Percentiles rank a stretch among this genome's conserved stretches.
These are phyloP conservation scores for Nomada lathburiana DNA, from an alignment of 2,888 invertebrate species.

Conservation along the genomic window DNA sequence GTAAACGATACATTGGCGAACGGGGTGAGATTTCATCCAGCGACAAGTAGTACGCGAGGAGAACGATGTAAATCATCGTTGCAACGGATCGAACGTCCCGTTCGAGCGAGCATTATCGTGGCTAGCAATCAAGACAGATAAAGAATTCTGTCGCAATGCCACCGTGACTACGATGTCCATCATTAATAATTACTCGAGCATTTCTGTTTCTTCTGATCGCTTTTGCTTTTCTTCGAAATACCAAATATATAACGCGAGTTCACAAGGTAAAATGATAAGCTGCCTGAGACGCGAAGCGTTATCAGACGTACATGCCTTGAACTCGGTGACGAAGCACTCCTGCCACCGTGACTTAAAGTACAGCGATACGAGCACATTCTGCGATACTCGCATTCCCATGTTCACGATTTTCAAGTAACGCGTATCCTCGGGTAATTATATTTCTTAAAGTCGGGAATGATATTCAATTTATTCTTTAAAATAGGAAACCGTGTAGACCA, in stretches of 20 bases:
- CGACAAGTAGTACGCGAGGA: constrained; percentile 1
- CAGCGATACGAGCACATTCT: constrained; percentile 25
- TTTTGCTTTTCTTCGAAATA: constrained; percentile 15
- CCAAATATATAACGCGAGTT: constrained; percentile 19
- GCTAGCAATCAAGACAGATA: constrained; percentile 43
- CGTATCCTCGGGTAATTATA: background rate
- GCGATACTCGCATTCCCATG: constrained; percentile 9
- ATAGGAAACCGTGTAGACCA: too few species aligned
- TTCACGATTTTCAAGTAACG: background rate
- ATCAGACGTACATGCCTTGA: constrained; percentile 48
- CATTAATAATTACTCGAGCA: constrained; percentile 28
- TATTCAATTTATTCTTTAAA: too few species aligned
- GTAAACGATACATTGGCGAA: constrained; percentile 51
- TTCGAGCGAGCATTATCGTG: constrained; percentile 21
- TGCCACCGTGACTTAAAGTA: constrained; percentile 22
- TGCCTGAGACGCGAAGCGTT: constrained; percentile 30
- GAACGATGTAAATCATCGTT: constrained; percentile 47
- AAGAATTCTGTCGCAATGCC: constrained; percentile 43
- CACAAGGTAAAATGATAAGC: constrained; percentile 20
- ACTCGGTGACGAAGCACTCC: constrained; percentile 56
- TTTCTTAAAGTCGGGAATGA: background rate
- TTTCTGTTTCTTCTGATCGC: background rate
- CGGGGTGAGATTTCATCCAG: constrained; percentile 47
- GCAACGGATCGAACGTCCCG: constrained; percentile 16
- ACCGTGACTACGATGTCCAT: background rate